Base-by-base conservation (phyloP, 1,140 invertebrate species). In the Trichonephila inaurata region DNA sequence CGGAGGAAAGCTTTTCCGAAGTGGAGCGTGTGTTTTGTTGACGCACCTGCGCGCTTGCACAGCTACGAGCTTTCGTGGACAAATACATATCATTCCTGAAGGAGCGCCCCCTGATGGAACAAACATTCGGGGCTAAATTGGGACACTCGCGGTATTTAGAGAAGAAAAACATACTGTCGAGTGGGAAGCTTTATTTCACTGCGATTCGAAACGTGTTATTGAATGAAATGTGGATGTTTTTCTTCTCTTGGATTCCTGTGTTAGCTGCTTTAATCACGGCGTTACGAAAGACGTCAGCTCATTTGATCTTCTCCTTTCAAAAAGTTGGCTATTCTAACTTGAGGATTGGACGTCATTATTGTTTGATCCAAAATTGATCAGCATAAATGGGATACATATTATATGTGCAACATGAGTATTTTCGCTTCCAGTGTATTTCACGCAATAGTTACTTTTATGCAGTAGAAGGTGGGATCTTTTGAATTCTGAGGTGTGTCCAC, bases 11-110 rank as follows among this genome's bases (percentile, higher is more conserved):
- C 28, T 28, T 77, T 77, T 77, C 18, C 24, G 10, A 40, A 33
- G 72, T 40, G 72, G 72, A 77, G 72, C 28, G 72, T 77, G 72
- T 33, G 72, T 77, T 16, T 33, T 77, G 33, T 77, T 77, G 72
- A 77, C 72, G 72, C 72, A 77, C 72, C 72, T 77, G 72, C 72
- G 14, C 24, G 24, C 72, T 33, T 33, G 28, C 72, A 77, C 72
- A 33, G 72, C 72, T 77, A 77, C 72, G 72, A 14, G 72, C 28
- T 40, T 77, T 77, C 72, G 72, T 77, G 72, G 72, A 77, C 72
- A 77, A 77, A 77, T 77, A 77, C 72, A 77, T 77, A 77, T 77
- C 72, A 77, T 77, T 77, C 72, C 72, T 40, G 28, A 28, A 77
- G 28, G 14, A 77, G 72, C 69, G 69, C 28, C 5, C 69, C 72